phyloP scores from a whole-genome alignment of 2,113 vertebrate species.

The Anarhynchus alexandrinus region DNA sequence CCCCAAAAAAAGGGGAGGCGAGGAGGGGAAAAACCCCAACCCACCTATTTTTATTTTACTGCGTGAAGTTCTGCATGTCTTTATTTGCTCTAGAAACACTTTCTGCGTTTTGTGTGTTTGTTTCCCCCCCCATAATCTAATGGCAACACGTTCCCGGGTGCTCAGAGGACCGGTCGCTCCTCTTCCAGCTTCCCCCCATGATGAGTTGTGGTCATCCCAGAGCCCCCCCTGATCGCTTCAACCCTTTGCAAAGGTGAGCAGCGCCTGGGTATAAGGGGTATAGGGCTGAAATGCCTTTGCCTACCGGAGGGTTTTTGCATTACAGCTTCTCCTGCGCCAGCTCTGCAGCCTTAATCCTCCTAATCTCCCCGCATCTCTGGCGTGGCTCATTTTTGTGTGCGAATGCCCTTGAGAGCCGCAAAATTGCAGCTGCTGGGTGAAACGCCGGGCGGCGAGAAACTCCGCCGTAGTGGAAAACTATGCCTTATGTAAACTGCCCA shows the following conservation, averaged over 20 bases:
- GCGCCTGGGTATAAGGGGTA: not conserved
- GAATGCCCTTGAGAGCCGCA: constrained; percentile 30
- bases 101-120: not conserved
- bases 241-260: not conserved
- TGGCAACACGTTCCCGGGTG: accelerated
- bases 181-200: not conserved
- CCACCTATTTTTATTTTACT: not conserved
- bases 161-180: accelerated
- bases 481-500: constrained; percentile 26
- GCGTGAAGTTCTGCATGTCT: accelerated
- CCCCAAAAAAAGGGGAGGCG: accelerated
- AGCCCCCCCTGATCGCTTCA: not conserved
- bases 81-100: not conserved
- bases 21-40: not conserved
- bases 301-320: not conserved
- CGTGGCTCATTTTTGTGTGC: constrained; percentile 21
- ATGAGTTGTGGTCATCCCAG: not conserved
- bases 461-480: not conserved
- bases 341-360: constrained; percentile 27
- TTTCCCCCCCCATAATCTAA: not conserved
- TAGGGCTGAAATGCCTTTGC: not conserved
- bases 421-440: constrained; percentile 14
- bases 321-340: not conserved
- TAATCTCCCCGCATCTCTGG: constrained; percentile 31
- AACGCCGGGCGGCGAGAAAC: not conserved